These are phyloP conservation scores for Cosmopolites sordidus DNA, from an alignment of 2,888 invertebrate genomes.

Conservation along the genomic window DNA sequence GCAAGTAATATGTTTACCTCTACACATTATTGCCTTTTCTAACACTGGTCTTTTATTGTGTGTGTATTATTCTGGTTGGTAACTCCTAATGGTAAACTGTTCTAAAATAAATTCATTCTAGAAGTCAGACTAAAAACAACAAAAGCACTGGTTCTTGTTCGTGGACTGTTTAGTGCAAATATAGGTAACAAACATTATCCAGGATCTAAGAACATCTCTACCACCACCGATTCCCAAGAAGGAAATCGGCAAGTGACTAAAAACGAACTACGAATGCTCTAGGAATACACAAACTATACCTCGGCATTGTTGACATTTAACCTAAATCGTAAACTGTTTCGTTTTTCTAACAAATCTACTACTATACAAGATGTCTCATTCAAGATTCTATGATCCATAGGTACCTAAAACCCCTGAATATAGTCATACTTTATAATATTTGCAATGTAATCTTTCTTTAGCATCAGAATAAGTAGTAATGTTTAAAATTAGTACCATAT, in stretches of 20 bases:
- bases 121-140: too few species aligned
- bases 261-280: slow-evolving; percentile 34
- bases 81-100: too few species aligned
- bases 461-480: too few species aligned
- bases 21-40: slow-evolving; percentile 31
- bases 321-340: background rate
- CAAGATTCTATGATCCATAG: too few species aligned
- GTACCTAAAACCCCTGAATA: too few species aligned
- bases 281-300: slow-evolving; percentile 48
- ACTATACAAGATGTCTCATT: background rate
- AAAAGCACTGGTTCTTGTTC: background rate
- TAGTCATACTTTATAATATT: too few species aligned
- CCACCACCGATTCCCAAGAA: background rate
- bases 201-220: slow-evolving; percentile 25
- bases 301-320: slow-evolving; percentile 36
- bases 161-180: background rate
- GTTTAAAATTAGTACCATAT: too few species aligned
- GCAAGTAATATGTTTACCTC: slow-evolving; percentile 27
- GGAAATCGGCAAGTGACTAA: slow-evolving; percentile 4
- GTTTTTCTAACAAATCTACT: background rate
- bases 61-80: background rate
- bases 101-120: too few species aligned
- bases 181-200: background rate
- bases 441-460: too few species aligned
- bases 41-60: background rate